A percentile compares a stretch with the other conserved stretches of the same genome.
Conservation (phyloP, 2,888 invertebrate genomes). For the Beris chalybata region DNA sequence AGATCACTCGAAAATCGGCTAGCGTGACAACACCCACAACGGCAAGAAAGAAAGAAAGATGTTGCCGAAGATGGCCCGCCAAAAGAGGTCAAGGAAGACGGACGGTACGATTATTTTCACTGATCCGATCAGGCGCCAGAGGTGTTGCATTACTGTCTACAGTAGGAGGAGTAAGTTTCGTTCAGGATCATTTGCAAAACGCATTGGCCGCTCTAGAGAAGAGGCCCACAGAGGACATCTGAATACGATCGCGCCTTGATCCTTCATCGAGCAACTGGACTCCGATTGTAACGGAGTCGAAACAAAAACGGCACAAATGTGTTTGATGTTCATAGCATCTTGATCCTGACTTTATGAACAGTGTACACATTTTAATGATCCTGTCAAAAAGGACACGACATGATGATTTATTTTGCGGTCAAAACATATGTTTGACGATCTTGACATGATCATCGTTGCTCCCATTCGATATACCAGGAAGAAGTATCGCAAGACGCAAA, state of each 20-base stretch:
- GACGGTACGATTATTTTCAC: conserved; percentile 1
- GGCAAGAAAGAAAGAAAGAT: background rate
- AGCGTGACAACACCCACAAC: background rate
- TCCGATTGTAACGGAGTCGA: background rate
- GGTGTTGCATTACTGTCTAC: conserved; percentile 39
- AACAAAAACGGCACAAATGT: background rate
- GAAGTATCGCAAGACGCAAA: conserved; percentile 18
- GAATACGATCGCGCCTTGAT: background rate
- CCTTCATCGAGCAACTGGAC: background rate
- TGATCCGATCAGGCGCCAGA: conserved; percentile 35
- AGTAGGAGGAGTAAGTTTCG: conserved; percentile 35
- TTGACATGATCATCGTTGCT: conserved; percentile 36
- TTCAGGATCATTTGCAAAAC: conserved; percentile 40
- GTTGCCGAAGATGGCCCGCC: too few species aligned
- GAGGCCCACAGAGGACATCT: conserved; percentile 13
- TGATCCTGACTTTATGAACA: background rate
- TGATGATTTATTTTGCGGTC: conserved; percentile 57
- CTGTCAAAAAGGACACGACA: conserved; percentile 40
- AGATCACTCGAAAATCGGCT: conserved; percentile 16
- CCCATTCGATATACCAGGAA: conserved; percentile 16
- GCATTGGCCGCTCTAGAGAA: conserved; percentile 22
- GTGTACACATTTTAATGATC: conserved; percentile 30
- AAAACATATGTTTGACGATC: conserved; percentile 57
- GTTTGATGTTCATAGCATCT: background rate
- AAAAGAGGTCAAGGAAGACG: background rate